Conservation (phyloP, 2,888 invertebrate genomes). For the Nectonema munidae region DNA sequence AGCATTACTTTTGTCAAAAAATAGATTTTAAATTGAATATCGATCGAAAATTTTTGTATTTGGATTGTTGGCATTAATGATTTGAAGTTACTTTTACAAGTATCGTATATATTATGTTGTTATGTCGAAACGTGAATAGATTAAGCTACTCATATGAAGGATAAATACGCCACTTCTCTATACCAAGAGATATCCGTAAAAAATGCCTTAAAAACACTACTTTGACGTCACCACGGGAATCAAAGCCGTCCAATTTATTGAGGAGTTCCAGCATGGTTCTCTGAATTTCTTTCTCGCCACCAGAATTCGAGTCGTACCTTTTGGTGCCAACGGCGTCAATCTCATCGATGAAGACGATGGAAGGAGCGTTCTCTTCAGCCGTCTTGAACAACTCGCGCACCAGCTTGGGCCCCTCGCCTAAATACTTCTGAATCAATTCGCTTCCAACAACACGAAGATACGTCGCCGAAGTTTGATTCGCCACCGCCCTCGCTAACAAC, state of each 20-base stretch:
- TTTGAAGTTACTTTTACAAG: no score
- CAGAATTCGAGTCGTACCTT: conserved; percentile 78
- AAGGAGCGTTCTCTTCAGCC: conserved; percentile 97
- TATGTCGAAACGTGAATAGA: no score
- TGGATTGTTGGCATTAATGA: no score
- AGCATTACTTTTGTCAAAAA: no score
- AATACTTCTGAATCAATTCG: conserved; percentile 83
- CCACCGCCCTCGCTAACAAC: conserved; percentile 81
- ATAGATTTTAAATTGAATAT: conserved; percentile 7
- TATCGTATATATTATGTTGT: no score
- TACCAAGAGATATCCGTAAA: no score
- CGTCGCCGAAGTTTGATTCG: conserved; percentile 94
- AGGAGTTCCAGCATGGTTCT: conserved; percentile 92
- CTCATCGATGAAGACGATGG: conserved; percentile 97
- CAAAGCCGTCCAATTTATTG: conserved; percentile 90
- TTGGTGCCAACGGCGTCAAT: conserved; percentile 97
- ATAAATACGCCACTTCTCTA: no score
- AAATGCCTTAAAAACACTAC: conserved; percentile 25
- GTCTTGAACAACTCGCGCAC: conserved; percentile 86
- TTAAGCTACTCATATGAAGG: no score
- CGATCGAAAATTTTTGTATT: conserved; percentile 1
- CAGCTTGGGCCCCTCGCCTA: conserved; percentile 86
- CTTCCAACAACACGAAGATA: conserved; percentile 95
- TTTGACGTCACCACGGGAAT: conserved; percentile 77
- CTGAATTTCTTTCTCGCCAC: conserved; percentile 94